These are phyloP conservation scores for Dasyprocta punctata DNA, from an alignment of 2,113 vertebrate species.

Conservation along the genomic window DNA sequence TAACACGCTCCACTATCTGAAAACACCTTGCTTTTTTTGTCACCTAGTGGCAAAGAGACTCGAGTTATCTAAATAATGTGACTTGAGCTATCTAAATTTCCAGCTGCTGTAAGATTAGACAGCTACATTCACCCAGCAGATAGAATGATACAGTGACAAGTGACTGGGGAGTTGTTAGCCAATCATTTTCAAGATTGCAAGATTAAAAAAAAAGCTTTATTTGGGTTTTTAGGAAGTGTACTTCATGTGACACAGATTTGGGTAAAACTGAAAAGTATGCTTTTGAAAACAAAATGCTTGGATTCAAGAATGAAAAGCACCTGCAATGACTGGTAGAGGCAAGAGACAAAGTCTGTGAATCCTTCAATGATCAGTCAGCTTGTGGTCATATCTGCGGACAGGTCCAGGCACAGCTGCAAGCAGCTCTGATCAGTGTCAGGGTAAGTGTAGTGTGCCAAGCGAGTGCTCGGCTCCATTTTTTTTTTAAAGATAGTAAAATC, in stretches of 20 bases:
- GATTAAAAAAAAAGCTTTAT: neutral
- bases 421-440: neutral
- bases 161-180: neutral
- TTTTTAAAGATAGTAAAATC: too few relatives aligned
- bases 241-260: neutral
- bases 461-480: neutral
- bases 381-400: neutral
- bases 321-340: neutral
- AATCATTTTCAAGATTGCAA: neutral
- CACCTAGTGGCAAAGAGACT: neutral
- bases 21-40: neutral
- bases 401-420: neutral
- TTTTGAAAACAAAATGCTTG: neutral
- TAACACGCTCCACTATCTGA: neutral
- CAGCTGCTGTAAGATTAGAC: neutral
- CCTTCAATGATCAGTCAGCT: too few relatives aligned
- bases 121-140: neutral
- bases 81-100: neutral
- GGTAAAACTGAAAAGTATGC: neutral
- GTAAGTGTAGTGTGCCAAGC: too few relatives aligned
- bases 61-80: neutral
- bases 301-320: neutral
- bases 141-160: neutral
- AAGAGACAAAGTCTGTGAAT: neutral
- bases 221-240: neutral